Conservation (phyloP, 2,888 invertebrate species). For the Machimus atricapillus region DNA sequence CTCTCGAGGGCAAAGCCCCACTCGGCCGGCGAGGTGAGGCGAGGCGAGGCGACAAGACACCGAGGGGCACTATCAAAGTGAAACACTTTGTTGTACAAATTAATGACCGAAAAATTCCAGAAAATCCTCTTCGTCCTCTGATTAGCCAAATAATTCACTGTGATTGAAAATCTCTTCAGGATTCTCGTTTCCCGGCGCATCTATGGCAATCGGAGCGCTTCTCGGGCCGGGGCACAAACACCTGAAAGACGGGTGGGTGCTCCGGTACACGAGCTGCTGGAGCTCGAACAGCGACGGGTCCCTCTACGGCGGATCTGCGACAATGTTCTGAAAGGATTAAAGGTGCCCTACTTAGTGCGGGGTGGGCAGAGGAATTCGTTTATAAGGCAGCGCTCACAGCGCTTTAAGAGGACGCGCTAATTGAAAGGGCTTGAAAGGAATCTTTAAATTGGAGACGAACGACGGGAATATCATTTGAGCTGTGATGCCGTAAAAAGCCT, state of each 20-base stretch:
- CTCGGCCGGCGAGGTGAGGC: too few relatives aligned
- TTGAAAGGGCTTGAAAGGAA: background rate
- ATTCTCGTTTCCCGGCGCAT: conserved; percentile 12
- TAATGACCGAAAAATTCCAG: conserved; percentile 47
- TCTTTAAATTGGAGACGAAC: background rate
- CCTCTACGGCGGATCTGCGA: background rate
- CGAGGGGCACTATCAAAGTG: background rate
- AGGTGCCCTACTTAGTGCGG: background rate
- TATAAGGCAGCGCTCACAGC: background rate
- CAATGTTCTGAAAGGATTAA: background rate
- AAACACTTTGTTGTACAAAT: conserved; percentile 43
- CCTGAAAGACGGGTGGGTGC: background rate
- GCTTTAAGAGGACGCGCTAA: background rate
- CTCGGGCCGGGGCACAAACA: background rate
- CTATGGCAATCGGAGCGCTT: background rate
- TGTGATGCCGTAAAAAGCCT: background rate
- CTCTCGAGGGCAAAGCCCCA: background rate
- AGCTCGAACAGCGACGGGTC: background rate
- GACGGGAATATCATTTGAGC: background rate
- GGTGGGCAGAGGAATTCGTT: background rate
- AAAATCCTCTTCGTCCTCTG: conserved; percentile 45
- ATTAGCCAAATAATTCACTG: conserved; percentile 46
- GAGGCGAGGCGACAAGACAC: background rate
- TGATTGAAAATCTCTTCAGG: conserved; percentile 46
- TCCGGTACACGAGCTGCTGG: background rate